Evolutionary conservation across 2,113 vertebrate genomes (phyloP).

Genomic region (Onychorhynchus coronatus): DNA sequence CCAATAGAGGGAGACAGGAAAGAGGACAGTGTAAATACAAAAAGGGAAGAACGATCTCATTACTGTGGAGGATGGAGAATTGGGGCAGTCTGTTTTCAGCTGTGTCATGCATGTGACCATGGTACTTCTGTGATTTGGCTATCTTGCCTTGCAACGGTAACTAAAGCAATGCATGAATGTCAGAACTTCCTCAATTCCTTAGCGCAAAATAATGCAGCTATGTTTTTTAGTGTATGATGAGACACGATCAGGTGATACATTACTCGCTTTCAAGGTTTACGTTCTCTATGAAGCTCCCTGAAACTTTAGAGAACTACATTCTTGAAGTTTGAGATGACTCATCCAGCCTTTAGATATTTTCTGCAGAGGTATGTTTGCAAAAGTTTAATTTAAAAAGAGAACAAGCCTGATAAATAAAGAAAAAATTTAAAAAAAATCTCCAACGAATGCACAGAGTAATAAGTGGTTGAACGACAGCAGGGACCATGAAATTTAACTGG

Average conservation of each 20-base stretch:
- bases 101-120: background rate
- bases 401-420: background rate
- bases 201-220: background rate
- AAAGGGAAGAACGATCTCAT: background rate
- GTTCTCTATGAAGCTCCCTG: background rate
- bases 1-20: background rate
- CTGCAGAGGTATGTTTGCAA: background rate
- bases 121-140: conserved; percentile 2
- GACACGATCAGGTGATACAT: background rate
- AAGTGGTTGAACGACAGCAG: background rate
- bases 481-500: background rate
- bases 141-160: conserved; percentile 26
- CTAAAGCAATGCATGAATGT: background rate
- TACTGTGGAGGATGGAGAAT: background rate
- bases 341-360: background rate
- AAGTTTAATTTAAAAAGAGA: background rate
- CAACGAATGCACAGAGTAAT: background rate
- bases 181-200: background rate
- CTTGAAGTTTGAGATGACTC: background rate
- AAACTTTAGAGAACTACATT: background rate
- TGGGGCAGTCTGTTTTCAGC: background rate
- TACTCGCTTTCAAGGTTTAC: background rate
- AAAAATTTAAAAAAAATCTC: background rate
- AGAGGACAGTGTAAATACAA: background rate
- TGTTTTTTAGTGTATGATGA: background rate